These are phyloP conservation scores for Lerista edwardsae DNA, from an alignment of 2,797 vertebrate species.

Conservation along the genomic window DNA sequence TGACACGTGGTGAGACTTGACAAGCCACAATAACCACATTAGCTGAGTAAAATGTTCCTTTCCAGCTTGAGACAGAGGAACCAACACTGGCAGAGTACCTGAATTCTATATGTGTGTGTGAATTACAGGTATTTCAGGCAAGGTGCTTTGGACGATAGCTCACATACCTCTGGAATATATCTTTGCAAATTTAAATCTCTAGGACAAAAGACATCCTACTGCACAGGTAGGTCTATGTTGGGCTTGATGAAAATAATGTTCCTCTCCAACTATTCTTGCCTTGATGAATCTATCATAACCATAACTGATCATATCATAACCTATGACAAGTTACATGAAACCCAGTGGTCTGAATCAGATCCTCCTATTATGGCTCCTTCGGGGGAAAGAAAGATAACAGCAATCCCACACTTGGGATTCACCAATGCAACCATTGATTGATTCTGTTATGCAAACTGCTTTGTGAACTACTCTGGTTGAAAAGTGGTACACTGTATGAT, in stretches of 20 bases:
- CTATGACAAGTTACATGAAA: no score
- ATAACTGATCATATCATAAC: no score
- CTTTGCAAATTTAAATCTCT: background rate
- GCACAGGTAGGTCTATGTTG: slow-evolving; percentile 56
- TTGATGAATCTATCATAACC: background rate
- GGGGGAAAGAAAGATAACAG: no score
- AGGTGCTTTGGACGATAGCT: slow-evolving; percentile 4
- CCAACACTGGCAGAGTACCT: background rate
- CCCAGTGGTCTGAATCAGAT: no score
- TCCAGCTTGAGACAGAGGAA: slow-evolving; percentile 19
- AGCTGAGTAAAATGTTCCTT: slow-evolving; percentile 56
- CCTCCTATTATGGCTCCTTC: no score
- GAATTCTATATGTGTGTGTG: slow-evolving; percentile 48
- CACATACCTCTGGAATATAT: background rate
- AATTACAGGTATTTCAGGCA: background rate
- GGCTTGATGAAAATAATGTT: background rate
- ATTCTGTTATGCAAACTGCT: no score
- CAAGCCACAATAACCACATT: slow-evolving; percentile 64
- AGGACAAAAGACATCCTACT: slow-evolving; percentile 17
- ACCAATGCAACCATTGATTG: no score
- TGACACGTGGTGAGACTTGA: slow-evolving; percentile 51
- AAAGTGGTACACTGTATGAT: no score
- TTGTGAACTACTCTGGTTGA: no score
- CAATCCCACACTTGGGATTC: no score
- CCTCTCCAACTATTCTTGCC: background rate